Evolutionary conservation across 2,888 invertebrate genomes (phyloP).

Genomic region (Allacma fusca): DNA sequence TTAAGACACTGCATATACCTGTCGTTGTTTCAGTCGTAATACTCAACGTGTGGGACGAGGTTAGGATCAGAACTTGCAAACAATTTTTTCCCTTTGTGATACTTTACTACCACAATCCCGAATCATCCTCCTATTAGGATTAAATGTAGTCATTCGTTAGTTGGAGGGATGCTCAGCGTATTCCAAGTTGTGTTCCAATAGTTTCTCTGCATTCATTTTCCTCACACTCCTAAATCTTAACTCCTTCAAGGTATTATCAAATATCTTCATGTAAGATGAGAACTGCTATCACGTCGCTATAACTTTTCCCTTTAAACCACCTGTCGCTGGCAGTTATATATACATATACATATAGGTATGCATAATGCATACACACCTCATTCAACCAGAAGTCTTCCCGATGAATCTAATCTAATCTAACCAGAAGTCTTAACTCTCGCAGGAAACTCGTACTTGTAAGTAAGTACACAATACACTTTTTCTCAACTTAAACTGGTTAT

Average conservation of each 20-base stretch:
- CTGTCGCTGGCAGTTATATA: too few relatives aligned
- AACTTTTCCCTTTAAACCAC: neutral
- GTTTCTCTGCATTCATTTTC: neutral
- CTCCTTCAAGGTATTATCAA: neutral
- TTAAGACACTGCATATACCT: neutral
- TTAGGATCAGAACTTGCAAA: slow-evolving; percentile 39
- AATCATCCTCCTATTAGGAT: slow-evolving; percentile 8
- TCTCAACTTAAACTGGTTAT: slow-evolving; percentile 17
- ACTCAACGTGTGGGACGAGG: slow-evolving; percentile 39
- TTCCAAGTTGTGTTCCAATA: neutral
- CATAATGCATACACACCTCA: neutral
- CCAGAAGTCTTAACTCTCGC: neutral
- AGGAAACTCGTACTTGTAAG: neutral
- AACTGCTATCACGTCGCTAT: neutral
- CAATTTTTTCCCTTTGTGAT: slow-evolving; percentile 11
- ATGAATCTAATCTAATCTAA: neutral
- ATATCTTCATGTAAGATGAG: neutral
- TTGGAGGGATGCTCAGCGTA: neutral
- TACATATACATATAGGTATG: too few relatives aligned
- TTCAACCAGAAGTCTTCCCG: too few relatives aligned
- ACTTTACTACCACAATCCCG: neutral
- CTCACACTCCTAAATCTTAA: neutral
- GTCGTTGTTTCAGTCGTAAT: neutral
- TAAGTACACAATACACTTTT: neutral
- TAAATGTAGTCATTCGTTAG: neutral